Base-by-base conservation (phyloP, 1,140 invertebrate genomes). In the Plectrocnemia conspersa region DNA sequence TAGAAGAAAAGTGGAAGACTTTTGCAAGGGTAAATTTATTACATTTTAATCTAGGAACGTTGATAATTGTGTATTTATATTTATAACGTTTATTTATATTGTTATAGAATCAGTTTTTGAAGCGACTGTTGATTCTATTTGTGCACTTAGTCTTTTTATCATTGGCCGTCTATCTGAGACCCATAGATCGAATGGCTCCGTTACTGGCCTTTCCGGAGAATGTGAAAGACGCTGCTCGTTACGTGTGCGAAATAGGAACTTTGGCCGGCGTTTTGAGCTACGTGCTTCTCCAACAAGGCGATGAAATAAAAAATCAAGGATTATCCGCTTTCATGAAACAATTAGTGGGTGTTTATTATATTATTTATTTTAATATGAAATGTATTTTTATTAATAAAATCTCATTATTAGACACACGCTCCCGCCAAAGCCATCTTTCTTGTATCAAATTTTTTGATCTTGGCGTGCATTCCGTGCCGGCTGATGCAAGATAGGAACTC, bases 1-100 rank as follows among this genome's bases (percentile, higher is more conserved):
- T 99, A 11, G 94, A 97, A 74, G 96, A 99, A 75, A 99, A 99
- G 74, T 99, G 97, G 97, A 98, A 98, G 72, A 96, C 93, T 2
- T 99, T 97, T 79, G 97, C 93, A 23, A 82, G 88, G 71, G 92
- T 94, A 80, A 76, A 65, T 68, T 24, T 3, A 4, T 63, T 29
- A 29, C 13, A 9, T 29, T 29, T 29, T 29, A n/a, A n/a, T n/a
- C 54, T 38, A 16, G n/a, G 13, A 10, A 53, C 33, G 3, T 53
- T 7, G 22, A 25, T 4, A 33, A n/a, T 27, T 35, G 27, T 29
- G 7, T 29, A 29, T 9, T 7, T 29, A 9, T 29, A 13, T 29
- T 29, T 29, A 29, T 29, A 29, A 29, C 13, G 7, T 29, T 29
- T 13, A 29, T 29, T 55, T 48, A 24, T 24, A n/a, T 58, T 40